Conservation (phyloP, 2,797 vertebrate species). For the Xenentodon cancila region DNA sequence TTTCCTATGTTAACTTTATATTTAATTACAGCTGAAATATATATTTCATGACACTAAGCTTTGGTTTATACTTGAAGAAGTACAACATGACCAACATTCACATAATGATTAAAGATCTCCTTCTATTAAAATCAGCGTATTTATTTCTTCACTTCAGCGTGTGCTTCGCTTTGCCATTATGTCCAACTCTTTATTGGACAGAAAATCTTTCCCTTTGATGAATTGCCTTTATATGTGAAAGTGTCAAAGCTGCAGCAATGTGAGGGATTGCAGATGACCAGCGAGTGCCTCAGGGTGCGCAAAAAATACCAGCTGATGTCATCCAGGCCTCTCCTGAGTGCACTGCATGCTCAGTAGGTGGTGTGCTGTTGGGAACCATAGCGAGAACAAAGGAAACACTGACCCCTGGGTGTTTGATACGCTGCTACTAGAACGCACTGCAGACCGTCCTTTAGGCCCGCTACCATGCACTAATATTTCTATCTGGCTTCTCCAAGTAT, state of each 20-base stretch:
- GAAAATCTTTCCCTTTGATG: constrained; percentile 75
- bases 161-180: constrained; percentile 48
- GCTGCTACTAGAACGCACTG: constrained; percentile 35
- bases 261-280: constrained; percentile 81
- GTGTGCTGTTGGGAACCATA: constrained; percentile 29
- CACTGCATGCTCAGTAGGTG: constrained; percentile 62
- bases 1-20: no score
- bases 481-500: constrained; percentile 53
- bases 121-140: neutral
- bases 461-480: constrained; percentile 40
- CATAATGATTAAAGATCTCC: neutral
- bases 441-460: constrained; percentile 27
- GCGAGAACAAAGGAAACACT: constrained; percentile 60
- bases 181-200: constrained; percentile 60
- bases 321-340: constrained; percentile 61
- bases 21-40: no score
- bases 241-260: constrained; percentile 78
- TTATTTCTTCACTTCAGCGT: constrained; percentile 29
- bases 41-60: no score
- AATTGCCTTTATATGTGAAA: constrained; percentile 84
- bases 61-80: no score
- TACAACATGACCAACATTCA: no score
- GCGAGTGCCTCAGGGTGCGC: constrained; percentile 70
- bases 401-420: constrained; percentile 54
- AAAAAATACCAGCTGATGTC: constrained; percentile 77